These are phyloP conservation scores for Mechanitis messenoides DNA, from an alignment of 2,888 invertebrate genomes.

Conservation along the genomic window DNA sequence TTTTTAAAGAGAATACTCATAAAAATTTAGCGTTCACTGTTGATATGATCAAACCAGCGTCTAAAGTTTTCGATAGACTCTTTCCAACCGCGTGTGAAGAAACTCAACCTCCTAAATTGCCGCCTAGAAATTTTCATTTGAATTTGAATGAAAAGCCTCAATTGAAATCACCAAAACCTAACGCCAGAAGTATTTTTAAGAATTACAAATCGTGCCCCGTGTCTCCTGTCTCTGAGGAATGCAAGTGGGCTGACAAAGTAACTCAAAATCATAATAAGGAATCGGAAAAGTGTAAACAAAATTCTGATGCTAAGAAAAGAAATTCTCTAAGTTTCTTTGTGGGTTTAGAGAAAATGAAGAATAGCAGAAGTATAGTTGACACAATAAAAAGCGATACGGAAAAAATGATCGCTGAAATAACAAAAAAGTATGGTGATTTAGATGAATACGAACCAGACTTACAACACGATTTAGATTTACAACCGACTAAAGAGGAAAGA, in stretches of 20 bases:
- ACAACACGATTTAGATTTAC: slow-evolving; percentile 54
- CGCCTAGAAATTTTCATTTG: slow-evolving; percentile 61
- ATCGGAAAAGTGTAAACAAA: slow-evolving; percentile 42
- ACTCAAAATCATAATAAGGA: slow-evolving; percentile 43
- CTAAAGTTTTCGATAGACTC: slow-evolving; percentile 66
- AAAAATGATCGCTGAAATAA: slow-evolving; percentile 81
- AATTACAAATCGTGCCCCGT: slow-evolving; percentile 87
- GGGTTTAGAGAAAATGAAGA: slow-evolving; percentile 73
- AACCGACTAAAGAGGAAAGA: slow-evolving; percentile 63
- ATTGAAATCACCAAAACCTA: slow-evolving; percentile 53
- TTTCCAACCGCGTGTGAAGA: slow-evolving; percentile 52
- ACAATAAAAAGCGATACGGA: slow-evolving; percentile 80
- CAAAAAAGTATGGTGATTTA: slow-evolving; percentile 79
- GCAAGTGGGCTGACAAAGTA: slow-evolving; percentile 78
- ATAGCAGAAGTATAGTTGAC: slow-evolving; percentile 75
- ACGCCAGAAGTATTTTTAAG: slow-evolving; percentile 75
- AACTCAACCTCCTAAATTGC: slow-evolving; percentile 47
- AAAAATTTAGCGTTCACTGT: slow-evolving; percentile 56
- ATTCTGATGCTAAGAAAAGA: slow-evolving; percentile 71
- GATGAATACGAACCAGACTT: slow-evolving; percentile 65
- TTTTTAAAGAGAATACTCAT: slow-evolving; percentile 56
- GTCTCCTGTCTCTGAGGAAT: slow-evolving; percentile 88
- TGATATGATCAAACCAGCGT: slow-evolving; percentile 55
- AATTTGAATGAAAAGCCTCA: slow-evolving; percentile 60
- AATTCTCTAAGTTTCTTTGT: slow-evolving; percentile 81